Evolutionary conservation across 2,113 vertebrate species (phyloP).

Genomic region (Aramus guarauna): DNA sequence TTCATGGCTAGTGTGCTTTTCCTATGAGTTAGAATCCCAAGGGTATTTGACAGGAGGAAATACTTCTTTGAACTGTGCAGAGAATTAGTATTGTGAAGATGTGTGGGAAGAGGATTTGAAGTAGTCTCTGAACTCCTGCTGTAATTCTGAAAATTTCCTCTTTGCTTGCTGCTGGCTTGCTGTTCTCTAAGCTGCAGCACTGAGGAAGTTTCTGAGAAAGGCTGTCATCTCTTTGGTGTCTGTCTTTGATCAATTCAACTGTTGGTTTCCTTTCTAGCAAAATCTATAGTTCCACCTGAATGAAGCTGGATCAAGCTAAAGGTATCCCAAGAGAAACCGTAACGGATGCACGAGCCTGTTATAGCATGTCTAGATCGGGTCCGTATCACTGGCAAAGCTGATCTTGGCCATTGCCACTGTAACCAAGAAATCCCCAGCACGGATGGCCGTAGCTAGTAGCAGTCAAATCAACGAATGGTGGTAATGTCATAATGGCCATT

Average conservation of each 20-base stretch:
- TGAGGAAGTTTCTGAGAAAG: background rate
- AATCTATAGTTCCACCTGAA: rapidly evolving
- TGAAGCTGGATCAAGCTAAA: too few relatives aligned
- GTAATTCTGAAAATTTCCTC: background rate
- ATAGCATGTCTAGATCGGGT: rapidly evolving
- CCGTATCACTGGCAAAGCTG: rapidly evolving
- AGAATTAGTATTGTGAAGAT: background rate
- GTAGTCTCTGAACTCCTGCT: background rate
- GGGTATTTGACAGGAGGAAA: background rate
- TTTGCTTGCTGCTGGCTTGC: background rate
- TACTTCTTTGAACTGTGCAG: background rate
- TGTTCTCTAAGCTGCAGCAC: background rate
- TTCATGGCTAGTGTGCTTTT: background rate
- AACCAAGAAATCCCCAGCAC: rapidly evolving
- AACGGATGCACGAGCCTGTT: background rate
- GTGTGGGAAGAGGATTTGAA: background rate
- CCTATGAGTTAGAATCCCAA: background rate
- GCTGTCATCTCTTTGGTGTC: background rate
- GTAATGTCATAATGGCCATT: background rate
- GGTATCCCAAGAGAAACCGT: background rate
- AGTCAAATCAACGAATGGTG: rapidly evolving
- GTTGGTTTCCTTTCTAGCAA: background rate
- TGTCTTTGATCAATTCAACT: background rate
- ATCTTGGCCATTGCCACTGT: background rate
- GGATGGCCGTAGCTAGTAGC: rapidly evolving